Evolutionary conservation across 2,113 vertebrate genomes (phyloP), one percentile per base, ranked within the genome.

Genomic region (Pterophyllum scalare): DNA sequence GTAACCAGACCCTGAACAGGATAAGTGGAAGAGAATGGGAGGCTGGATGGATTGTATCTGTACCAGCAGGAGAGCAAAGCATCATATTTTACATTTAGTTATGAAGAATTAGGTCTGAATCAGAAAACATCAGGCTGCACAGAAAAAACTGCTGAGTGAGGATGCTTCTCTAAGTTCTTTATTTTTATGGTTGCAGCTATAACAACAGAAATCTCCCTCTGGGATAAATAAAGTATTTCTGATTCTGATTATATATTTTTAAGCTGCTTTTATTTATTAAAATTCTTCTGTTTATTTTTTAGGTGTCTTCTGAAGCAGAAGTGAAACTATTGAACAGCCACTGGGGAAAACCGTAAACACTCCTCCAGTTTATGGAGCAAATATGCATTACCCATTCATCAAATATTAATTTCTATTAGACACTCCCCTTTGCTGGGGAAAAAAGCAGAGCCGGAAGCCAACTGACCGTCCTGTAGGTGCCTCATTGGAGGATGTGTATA

Each of bases 51-150:
- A 33, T 33, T 3, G 38, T 43, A 43, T 24, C 9, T 43, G 7
- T 22, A 43, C 38, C 38, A 24, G 62, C 64, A 46, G 40, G 0
- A 67, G 15, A 19, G 15, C 40, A 46, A 67, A 2, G 40, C 40
- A 49, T 49, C 64, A 46, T 0, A 0, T 1, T 67, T 67, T 0
- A 46, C 22, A 46, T 8, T 26, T 40, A 46, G 64, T 19, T 0
- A 40, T 40, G 38, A 40, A 40, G 35, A 3, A 38, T 10, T 38
- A 38, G 9, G 8, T 8, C 35, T 38, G 35, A 38, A 38, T 38
- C 9, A 38, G 35, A 38, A 28, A 28, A 38, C 35, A 38, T 38
- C 7, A 38, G 38, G 38, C 38, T 40, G 38, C 11, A 40, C 10
- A 40, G 10, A 10, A 7, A 11, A 46, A 14, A 31, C 31, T 31